phyloP scores from a whole-genome alignment of 2,113 vertebrate species.

The Brachyhypopomus occidentalis region DNA sequence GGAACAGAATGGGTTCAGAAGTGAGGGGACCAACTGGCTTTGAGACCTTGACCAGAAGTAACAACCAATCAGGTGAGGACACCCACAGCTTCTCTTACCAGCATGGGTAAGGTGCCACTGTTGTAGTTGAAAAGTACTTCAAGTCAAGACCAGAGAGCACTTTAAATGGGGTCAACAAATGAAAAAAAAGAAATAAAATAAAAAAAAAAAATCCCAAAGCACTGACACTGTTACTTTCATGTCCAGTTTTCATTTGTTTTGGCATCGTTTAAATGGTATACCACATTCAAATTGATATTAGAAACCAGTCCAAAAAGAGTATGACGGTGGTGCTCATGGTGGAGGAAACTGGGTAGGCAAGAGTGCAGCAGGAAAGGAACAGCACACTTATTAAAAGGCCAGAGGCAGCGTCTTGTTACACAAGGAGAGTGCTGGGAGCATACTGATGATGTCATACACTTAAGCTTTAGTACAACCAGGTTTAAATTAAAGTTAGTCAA shows the following conservation, averaged over 20 bases:
- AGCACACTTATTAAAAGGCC: slow-evolving; percentile 11
- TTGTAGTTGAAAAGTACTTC: background rate
- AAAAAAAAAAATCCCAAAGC: background rate
- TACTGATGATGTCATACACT: slow-evolving; percentile 40
- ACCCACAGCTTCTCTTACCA: slow-evolving; percentile 1
- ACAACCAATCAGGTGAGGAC: background rate
- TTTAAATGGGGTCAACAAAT: slow-evolving; percentile 32
- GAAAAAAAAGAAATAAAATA: background rate
- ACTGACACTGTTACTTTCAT: slow-evolving; percentile 33
- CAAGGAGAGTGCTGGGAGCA: slow-evolving; percentile 38
- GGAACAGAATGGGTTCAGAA: slow-evolving; percentile 37
- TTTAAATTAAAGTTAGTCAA: slow-evolving; percentile 60
- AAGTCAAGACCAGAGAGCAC: slow-evolving; percentile 3
- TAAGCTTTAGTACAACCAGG: slow-evolving; percentile 59
- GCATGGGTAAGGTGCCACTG: background rate
- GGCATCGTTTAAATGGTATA: slow-evolving; percentile 38
- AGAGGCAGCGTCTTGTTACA: background rate
- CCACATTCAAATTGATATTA: background rate
- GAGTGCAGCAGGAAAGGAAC: slow-evolving; percentile 34
- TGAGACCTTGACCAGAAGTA: slow-evolving; percentile 33
- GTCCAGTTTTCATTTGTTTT: slow-evolving; percentile 35
- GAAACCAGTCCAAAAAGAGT: background rate
- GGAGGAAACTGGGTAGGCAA: slow-evolving; percentile 37
- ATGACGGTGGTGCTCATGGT: slow-evolving; percentile 11
- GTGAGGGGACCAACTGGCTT: slow-evolving; percentile 29